These are phyloP conservation scores for Solenopsis fugax DNA, from an alignment of 1,140 invertebrate genomes.

Conservation along the genomic window DNA sequence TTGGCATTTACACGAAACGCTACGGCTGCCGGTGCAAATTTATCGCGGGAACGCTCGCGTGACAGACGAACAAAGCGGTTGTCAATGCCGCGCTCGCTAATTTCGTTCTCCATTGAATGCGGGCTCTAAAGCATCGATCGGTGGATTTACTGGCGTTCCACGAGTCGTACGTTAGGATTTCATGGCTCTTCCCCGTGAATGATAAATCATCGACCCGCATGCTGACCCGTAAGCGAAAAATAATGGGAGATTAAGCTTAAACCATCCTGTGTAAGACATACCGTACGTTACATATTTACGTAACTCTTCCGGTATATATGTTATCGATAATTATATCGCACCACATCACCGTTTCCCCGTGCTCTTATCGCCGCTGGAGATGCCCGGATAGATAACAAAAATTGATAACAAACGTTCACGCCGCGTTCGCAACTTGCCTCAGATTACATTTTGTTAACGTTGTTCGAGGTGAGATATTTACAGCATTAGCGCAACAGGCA, in stretches of 20 bases:
- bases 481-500: constrained; percentile 57
- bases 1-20: constrained; percentile 60
- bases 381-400: background rate
- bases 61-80: constrained; percentile 56
- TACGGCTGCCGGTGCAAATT: constrained; percentile 39
- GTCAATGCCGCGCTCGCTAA: constrained; percentile 58
- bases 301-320: background rate
- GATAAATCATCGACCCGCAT: constrained; percentile 61
- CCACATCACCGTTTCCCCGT: background rate
- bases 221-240: constrained; percentile 23
- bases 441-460: constrained; percentile 14
- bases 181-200: background rate
- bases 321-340: background rate
- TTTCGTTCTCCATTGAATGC: constrained; percentile 57
- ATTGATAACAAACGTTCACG: background rate
- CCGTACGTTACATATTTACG: background rate
- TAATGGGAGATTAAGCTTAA: constrained; percentile 12
- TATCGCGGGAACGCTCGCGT: constrained; percentile 50
- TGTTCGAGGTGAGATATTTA: constrained; percentile 12
- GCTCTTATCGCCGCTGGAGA: background rate
- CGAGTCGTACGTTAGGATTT: constrained; percentile 37
- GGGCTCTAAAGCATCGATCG: constrained; percentile 55
- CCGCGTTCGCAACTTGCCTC: background rate
- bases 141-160: constrained; percentile 8
- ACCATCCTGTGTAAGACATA: background rate